Evolutionary conservation across 2,888 invertebrate species (phyloP).

Genomic region (Ariolimax columbianus): DNA sequence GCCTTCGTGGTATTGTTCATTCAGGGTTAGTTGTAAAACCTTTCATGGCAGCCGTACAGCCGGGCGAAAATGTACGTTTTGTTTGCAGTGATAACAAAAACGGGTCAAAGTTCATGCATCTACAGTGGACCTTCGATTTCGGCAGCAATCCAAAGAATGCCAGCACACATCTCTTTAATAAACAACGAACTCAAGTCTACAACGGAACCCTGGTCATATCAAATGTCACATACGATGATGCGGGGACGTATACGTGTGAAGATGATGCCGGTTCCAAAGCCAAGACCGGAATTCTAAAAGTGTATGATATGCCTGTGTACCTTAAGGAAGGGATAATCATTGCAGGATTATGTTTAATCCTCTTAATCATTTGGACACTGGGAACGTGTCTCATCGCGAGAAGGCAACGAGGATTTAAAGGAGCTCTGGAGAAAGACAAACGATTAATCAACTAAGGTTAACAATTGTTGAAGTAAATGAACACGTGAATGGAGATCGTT

Average conservation of each 20-base stretch:
- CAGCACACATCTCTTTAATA: not conserved
- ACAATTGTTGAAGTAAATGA: no score
- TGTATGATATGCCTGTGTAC: slow-evolving; percentile 41
- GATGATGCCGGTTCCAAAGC: not conserved
- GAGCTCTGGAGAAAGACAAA: no score
- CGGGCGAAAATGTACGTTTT: not conserved
- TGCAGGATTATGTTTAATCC: not conserved
- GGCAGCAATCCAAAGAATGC: not conserved
- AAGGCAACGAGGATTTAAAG: not conserved
- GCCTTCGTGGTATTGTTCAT: not conserved
- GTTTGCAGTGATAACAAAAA: not conserved
- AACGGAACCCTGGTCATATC: slow-evolving; percentile 21
- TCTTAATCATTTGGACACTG: not conserved
- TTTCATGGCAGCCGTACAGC: not conserved
- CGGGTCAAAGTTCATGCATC: not conserved
- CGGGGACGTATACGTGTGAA: slow-evolving; percentile 3
- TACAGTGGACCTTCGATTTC: not conserved
- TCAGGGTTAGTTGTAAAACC: not conserved
- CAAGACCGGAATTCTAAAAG: not conserved
- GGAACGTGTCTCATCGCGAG: not conserved
- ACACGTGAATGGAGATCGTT: no score
- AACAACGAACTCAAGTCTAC: not conserved
- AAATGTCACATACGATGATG: slow-evolving; percentile 5
- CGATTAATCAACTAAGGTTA: no score
- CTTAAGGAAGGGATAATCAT: not conserved